phyloP scores from a whole-genome alignment of 1,140 invertebrate genomes.

The Drosophila lini region DNA sequence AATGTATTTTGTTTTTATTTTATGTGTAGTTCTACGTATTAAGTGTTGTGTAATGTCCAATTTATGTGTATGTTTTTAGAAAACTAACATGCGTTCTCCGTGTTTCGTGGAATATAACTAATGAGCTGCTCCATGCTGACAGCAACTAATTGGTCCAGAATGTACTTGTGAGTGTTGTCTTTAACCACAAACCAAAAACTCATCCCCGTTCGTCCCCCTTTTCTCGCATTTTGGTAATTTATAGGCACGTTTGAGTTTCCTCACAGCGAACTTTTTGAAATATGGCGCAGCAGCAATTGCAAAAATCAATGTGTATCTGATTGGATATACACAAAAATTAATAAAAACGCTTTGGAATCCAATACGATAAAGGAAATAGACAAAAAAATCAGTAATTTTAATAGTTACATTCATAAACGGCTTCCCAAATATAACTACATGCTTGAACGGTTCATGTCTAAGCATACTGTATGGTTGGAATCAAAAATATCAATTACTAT shows the following conservation, averaged over 20 bases:
- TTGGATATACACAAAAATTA: slow-evolving; percentile 14
- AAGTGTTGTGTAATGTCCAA: slow-evolving; percentile 34
- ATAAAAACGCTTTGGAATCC: slow-evolving; percentile 10
- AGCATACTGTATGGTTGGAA: slow-evolving; percentile 34
- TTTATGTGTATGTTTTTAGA: background rate
- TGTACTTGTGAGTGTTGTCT: no score
- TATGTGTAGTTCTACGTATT: slow-evolving; percentile 22
- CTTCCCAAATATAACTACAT: slow-evolving; percentile 40
- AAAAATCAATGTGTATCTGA: slow-evolving; percentile 15
- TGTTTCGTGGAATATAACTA: no score
- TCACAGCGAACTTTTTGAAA: background rate
- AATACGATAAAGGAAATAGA: slow-evolving; percentile 19
- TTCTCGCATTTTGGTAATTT: no score
- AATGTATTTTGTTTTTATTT: slow-evolving; percentile 25
- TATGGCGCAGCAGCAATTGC: slow-evolving; percentile 13
- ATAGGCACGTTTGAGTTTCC: no score
- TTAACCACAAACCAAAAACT: no score
- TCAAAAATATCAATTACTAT: slow-evolving; percentile 30
- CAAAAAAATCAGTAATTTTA: slow-evolving; percentile 23
- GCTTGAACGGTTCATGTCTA: slow-evolving; percentile 23
- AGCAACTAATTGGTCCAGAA: no score
- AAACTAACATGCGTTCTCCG: no score
- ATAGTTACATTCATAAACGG: slow-evolving; percentile 29
- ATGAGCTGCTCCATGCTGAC: no score
- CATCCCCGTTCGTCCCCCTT: no score